These are phyloP conservation scores for Crotalus adamanteus DNA, from an alignment of 2,797 vertebrate genomes.

Conservation along the genomic window DNA sequence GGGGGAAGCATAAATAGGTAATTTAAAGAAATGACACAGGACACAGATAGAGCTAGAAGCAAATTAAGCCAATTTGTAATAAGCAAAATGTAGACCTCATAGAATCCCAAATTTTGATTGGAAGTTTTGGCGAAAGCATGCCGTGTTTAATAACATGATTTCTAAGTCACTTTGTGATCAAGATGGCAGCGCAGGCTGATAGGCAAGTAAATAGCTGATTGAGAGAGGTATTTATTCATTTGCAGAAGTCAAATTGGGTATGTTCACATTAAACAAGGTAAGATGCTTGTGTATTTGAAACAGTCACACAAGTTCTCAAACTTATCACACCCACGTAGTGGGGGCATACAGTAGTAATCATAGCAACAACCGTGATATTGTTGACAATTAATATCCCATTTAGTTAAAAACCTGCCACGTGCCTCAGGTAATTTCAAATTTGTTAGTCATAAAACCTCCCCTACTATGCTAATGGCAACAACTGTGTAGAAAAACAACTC, in stretches of 20 bases:
- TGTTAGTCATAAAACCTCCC: conserved; percentile 30
- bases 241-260: neutral
- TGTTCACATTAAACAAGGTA: neutral
- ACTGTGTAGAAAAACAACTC: conserved; percentile 41
- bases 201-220: neutral
- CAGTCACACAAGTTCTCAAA: neutral
- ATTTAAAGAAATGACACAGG: neutral
- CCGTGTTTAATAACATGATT: neutral
- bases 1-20: neutral
- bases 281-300: neutral
- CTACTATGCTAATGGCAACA: conserved; percentile 26
- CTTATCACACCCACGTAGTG: neutral
- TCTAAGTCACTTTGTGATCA: neutral
- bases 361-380: neutral
- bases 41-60: neutral
- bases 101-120: neutral
- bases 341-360: neutral
- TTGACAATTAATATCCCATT: conserved; percentile 28
- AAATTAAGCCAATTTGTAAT: neutral
- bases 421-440: conserved; percentile 30
- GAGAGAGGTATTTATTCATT: neutral
- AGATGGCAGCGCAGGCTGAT: neutral
- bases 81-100: neutral
- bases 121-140: neutral
- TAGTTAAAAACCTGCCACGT: conserved; percentile 41